Evolutionary conservation across 2,888 invertebrate genomes (phyloP).

Genomic region (Neocrepidodera transversa): DNA sequence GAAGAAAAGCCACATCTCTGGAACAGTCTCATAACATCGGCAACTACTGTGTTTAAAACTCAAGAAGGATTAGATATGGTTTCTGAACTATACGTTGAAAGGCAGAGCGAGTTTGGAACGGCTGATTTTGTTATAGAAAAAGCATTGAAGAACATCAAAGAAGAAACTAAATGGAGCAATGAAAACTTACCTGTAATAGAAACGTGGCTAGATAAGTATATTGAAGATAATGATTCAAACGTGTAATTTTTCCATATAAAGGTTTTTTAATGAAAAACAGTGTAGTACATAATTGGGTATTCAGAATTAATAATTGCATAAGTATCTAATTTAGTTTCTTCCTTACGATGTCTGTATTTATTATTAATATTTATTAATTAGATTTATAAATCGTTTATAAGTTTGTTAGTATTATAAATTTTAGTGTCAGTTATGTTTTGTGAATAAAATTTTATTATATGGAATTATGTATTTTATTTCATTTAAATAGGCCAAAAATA

Average conservation of each 20-base stretch:
- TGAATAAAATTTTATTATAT: no score
- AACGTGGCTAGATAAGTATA: conserved; percentile 71
- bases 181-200: conserved; percentile 78
- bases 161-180: conserved; percentile 79
- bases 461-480: no score
- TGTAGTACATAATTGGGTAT: no score
- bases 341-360: neutral
- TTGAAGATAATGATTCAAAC: conserved; percentile 50
- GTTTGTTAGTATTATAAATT: neutral
- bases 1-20: conserved; percentile 75
- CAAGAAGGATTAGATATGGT: conserved; percentile 76
- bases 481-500: no score
- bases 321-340: neutral
- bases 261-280: no score
- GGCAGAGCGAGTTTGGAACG: conserved; percentile 73
- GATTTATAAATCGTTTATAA: neutral
- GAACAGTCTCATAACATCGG: conserved; percentile 77
- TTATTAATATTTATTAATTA: neutral
- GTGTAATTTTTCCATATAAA: no score
- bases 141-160: conserved; percentile 74
- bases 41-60: conserved; percentile 78
- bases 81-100: conserved; percentile 68
- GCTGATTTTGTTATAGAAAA: conserved; percentile 78
- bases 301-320: no score
- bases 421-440: neutral